Evolutionary conservation across 2,888 invertebrate species (phyloP).

Genomic region (Eupithecia pulchellata): DNA sequence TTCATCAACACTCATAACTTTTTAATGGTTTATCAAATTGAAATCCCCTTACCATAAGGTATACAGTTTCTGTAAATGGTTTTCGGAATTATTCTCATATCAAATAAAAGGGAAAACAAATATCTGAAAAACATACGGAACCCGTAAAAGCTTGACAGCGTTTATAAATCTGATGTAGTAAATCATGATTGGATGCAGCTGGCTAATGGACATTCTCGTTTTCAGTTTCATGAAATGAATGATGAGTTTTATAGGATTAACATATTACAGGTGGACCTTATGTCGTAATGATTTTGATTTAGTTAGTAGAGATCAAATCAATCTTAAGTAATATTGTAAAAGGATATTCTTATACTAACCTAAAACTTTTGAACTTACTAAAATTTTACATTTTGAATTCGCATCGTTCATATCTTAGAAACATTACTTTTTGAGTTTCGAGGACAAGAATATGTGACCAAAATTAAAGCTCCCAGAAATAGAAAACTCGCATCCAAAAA

Average conservation of each 20-base stretch:
- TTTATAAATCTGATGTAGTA: slow-evolving; percentile 11
- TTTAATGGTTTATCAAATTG: background rate
- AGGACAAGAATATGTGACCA: no score
- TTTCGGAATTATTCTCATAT: background rate
- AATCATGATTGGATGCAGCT: slow-evolving; percentile 37
- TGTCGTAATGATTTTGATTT: no score
- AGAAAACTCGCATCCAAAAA: no score
- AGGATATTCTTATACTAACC: no score
- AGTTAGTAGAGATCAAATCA: no score
- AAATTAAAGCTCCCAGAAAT: no score
- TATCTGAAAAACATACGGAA: background rate
- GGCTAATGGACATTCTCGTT: slow-evolving; percentile 30
- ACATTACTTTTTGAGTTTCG: no score
- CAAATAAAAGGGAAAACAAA: background rate
- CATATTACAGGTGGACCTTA: background rate
- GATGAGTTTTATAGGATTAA: background rate
- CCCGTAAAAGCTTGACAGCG: background rate
- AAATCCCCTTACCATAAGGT: background rate
- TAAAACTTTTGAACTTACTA: no score
- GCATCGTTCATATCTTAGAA: no score
- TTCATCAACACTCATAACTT: no score
- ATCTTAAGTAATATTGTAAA: no score
- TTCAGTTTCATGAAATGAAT: slow-evolving; percentile 22
- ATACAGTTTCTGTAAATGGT: background rate
- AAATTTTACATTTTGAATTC: no score